phyloP scores from a whole-genome alignment of 35 echinoderm and acorn worm genomes.

The Anneissia japonica region DNA sequence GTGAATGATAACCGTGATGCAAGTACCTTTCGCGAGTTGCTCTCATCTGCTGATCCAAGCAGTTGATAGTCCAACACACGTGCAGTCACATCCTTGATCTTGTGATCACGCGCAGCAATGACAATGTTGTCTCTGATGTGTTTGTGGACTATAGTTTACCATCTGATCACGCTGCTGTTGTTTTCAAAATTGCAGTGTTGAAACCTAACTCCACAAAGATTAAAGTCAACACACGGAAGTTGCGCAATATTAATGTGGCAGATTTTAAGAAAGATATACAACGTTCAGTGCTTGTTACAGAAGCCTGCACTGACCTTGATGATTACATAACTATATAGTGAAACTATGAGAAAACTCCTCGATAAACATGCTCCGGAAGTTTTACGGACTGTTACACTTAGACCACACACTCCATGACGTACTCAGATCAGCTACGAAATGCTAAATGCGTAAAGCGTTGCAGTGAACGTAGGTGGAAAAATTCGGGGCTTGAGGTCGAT shows the following conservation, averaged over 20 bases:
- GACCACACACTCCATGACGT: constrained; percentile 50
- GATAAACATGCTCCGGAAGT: constrained; percentile 33
- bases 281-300: not conserved
- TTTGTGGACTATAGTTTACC: too few relatives aligned
- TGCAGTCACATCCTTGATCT: constrained; percentile 55
- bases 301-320: constrained; percentile 12
- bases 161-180: too few relatives aligned
- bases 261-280: constrained; percentile 15
- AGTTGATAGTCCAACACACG: constrained; percentile 9
- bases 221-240: constrained; percentile 13
- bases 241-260: constrained; percentile 30
- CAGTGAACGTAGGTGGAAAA: constrained; percentile 13
- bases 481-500: not conserved
- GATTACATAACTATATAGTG: constrained; percentile 35
- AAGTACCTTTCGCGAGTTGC: not conserved
- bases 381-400: constrained; percentile 27
- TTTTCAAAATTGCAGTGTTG: not conserved
- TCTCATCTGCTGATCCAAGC: constrained; percentile 13
- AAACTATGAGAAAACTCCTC: constrained; percentile 12
- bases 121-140: too few relatives aligned
- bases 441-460: constrained; percentile 27
- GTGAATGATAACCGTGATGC: constrained; percentile 24
- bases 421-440: constrained; percentile 17
- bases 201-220: constrained; percentile 18
- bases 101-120: constrained; percentile 13